Evolutionary conservation across 1,140 invertebrate species (phyloP).

Genomic region (Archivesica marissinica): DNA sequence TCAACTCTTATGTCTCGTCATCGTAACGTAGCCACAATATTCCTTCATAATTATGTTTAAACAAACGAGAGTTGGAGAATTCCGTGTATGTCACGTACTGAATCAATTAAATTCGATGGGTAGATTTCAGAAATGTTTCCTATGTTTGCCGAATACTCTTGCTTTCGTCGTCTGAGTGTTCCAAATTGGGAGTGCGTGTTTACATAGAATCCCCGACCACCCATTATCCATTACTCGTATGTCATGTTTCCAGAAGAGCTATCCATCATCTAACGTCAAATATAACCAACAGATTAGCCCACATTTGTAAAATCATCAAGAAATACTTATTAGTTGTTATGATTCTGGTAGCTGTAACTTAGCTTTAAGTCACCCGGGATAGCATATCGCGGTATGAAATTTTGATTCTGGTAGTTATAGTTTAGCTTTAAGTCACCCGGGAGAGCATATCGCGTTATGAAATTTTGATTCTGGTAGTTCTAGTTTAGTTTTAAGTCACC

Average conservation of each 20-base stretch:
- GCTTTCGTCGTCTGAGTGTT: constrained; percentile 8
- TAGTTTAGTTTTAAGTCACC: too few species aligned
- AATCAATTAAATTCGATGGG: constrained; percentile 55
- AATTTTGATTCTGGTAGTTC: too few species aligned
- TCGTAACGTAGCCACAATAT: constrained; percentile 14
- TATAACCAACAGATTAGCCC: constrained; percentile 35
- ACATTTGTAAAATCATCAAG: background rate
- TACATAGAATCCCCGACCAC: constrained; percentile 54
- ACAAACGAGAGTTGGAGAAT: constrained; percentile 27
- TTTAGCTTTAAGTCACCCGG: background rate
- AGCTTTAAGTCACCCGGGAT: background rate
- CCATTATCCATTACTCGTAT: constrained; percentile 46
- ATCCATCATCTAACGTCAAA: constrained; percentile 47
- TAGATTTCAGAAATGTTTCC: constrained; percentile 32
- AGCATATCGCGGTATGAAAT: too few species aligned
- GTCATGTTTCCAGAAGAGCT: constrained; percentile 39
- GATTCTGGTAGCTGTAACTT: background rate
- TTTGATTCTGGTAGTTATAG: background rate
- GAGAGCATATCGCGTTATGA: too few species aligned
- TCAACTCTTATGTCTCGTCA: constrained; percentile 16
- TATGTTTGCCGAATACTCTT: constrained; percentile 51
- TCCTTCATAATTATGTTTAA: constrained; percentile 49
- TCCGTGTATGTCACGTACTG: constrained; percentile 35
- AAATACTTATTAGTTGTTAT: constrained; percentile 42
- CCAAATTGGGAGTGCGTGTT: constrained; percentile 34